phyloP scores from a whole-genome alignment of 2,113 vertebrate species.

The Aegithalos caudatus region DNA sequence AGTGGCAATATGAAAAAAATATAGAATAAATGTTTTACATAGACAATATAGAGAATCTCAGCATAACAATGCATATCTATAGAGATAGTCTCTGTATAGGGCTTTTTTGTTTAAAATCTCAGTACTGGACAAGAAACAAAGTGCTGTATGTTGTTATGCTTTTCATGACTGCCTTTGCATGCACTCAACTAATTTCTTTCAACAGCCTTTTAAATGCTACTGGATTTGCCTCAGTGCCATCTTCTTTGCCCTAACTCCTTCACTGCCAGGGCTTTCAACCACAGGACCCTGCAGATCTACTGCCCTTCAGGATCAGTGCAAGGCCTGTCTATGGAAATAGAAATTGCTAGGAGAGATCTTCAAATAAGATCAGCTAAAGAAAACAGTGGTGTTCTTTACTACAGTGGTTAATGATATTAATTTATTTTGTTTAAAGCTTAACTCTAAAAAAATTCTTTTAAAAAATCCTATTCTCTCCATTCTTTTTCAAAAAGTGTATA shows the following conservation, averaged over 20 bases:
- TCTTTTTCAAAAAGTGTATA: neutral
- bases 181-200: neutral
- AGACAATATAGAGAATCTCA: neutral
- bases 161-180: neutral
- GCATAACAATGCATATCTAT: neutral
- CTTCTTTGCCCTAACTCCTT: neutral
- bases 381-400: neutral
- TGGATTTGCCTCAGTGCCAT: neutral
- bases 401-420: neutral
- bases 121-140: neutral
- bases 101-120: neutral
- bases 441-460: neutral
- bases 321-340: neutral
- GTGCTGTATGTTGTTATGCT: neutral
- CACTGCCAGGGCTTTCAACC: neutral
- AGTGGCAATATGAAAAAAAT: neutral
- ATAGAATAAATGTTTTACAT: neutral
- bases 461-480: neutral
- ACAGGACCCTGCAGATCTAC: neutral
- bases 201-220: neutral
- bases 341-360: neutral
- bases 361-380: neutral
- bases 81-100: neutral
- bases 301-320: neutral
- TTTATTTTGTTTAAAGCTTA: neutral